Conservation (phyloP, 92 coral and sea anemone genomes). For the Zoanthus solanderi region DNA sequence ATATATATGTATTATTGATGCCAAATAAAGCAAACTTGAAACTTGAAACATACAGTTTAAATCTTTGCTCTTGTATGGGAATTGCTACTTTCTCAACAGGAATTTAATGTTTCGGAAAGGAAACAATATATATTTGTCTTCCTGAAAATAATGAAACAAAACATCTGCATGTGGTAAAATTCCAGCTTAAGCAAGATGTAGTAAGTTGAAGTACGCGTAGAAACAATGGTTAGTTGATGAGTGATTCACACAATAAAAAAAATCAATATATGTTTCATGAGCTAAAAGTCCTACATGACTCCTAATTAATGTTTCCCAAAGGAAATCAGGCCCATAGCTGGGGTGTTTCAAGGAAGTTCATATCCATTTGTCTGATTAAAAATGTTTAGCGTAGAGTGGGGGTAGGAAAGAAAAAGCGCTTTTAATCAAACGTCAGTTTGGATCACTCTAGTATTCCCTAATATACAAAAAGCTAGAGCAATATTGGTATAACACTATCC, state of each 20-base stretch:
- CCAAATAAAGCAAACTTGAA: slow-evolving; percentile 32
- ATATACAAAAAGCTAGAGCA: slow-evolving; percentile 35
- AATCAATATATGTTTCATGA: slow-evolving; percentile 17
- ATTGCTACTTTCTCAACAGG: slow-evolving; percentile 22
- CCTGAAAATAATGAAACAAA: slow-evolving; percentile 32
- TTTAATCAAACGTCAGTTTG: slow-evolving; percentile 37
- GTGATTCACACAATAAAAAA: slow-evolving; percentile 14
- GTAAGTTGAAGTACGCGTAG: slow-evolving; percentile 41
- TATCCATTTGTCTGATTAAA: slow-evolving; percentile 25
- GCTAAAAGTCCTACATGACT: slow-evolving; percentile 18
- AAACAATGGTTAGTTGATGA: slow-evolving; percentile 48
- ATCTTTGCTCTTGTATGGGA: slow-evolving; percentile 25
- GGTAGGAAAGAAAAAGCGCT: slow-evolving; percentile 31
- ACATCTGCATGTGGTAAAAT: slow-evolving; percentile 27
- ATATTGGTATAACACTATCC: slow-evolving; percentile 33
- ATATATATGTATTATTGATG: slow-evolving; percentile 26
- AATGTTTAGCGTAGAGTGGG: slow-evolving; percentile 19
- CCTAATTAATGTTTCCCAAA: slow-evolving; percentile 19
- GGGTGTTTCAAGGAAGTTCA: slow-evolving; percentile 28
- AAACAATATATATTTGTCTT: slow-evolving; percentile 18
- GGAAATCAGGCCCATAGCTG: slow-evolving; percentile 26
- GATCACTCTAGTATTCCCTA: slow-evolving; percentile 29
- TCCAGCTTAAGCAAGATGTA: slow-evolving; percentile 51
- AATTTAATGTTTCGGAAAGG: slow-evolving; percentile 23
- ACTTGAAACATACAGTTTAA: slow-evolving; percentile 28